These are phyloP conservation scores for Bubalus kerabau DNA, from an alignment of 2,113 vertebrate genomes.

Conservation along the genomic window DNA sequence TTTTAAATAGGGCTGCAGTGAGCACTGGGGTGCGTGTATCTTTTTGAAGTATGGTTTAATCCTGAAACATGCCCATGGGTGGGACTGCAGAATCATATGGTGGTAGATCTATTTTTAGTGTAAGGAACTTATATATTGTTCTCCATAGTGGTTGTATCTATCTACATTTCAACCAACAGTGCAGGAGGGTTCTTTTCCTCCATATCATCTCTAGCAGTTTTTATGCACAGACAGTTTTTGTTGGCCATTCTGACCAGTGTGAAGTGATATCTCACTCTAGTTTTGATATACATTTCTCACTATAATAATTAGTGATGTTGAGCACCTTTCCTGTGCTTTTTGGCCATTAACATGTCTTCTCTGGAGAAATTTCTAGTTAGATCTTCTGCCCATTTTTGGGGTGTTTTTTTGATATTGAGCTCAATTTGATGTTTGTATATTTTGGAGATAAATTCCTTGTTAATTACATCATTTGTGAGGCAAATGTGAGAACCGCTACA, in stretches of 20 bases:
- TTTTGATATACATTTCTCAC: neutral
- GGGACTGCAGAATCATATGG: neutral
- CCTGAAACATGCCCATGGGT: neutral
- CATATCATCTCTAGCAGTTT: neutral
- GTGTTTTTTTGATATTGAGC: neutral
- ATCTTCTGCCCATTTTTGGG: neutral
- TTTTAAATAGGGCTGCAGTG: neutral
- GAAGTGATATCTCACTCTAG: neutral
- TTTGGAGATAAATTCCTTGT: neutral
- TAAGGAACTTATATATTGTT: neutral
- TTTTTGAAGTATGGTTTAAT: neutral
- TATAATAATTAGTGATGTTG: neutral
- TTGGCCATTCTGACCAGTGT: neutral
- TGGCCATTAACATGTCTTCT: neutral
- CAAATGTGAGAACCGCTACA: rapidly evolving
- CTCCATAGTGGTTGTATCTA: neutral
- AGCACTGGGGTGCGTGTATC: neutral
- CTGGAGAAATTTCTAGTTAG: neutral
- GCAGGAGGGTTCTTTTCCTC: neutral
- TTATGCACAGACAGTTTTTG: neutral
- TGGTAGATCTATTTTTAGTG: neutral
- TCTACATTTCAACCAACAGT: neutral
- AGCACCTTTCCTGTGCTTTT: neutral
- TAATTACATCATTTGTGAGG: neutral
- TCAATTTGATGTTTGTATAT: neutral